These are phyloP conservation scores for Columba livia DNA, from an alignment of 2,113 vertebrate genomes.

Conservation along the genomic window DNA sequence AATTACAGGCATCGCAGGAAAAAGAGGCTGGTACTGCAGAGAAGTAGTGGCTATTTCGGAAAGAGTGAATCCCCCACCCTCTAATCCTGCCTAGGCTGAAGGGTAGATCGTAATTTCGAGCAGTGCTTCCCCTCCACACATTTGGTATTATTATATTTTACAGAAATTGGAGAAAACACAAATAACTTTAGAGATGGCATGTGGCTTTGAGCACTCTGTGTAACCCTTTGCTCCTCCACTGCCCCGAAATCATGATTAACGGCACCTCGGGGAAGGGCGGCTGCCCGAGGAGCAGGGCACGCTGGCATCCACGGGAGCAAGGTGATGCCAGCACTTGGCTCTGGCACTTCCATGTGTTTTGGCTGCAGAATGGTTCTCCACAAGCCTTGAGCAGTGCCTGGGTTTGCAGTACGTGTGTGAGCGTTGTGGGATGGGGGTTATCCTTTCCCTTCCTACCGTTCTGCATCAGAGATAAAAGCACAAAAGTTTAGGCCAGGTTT, in stretches of 20 bases:
- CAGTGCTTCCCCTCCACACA: not conserved
- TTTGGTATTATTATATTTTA: fast-evolving
- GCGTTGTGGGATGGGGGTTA: not conserved
- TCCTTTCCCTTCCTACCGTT: slow-evolving; percentile 53
- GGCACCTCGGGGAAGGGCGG: not conserved
- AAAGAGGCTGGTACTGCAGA: not conserved
- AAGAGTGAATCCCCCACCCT: fast-evolving
- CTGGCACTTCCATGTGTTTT: not conserved
- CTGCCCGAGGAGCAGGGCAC: not conserved
- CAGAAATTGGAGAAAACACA: not conserved
- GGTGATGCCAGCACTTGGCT: not conserved
- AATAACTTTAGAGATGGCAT: not conserved
- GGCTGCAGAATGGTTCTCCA: not conserved
- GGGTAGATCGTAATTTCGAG: too few species aligned
- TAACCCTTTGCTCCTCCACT: not conserved
- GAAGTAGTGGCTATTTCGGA: not conserved
- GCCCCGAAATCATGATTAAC: not conserved
- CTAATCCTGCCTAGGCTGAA: not conserved
- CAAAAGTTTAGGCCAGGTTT: slow-evolving; percentile 44
- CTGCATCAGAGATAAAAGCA: slow-evolving; percentile 53
- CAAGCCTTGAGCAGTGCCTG: not conserved
- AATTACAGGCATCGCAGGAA: not conserved
- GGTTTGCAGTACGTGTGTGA: not conserved
- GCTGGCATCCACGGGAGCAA: not conserved
- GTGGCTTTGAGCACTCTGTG: not conserved